Conservation (phyloP, 53 echinoderm and acorn worm genomes). For the Henricia sp. region DNA sequence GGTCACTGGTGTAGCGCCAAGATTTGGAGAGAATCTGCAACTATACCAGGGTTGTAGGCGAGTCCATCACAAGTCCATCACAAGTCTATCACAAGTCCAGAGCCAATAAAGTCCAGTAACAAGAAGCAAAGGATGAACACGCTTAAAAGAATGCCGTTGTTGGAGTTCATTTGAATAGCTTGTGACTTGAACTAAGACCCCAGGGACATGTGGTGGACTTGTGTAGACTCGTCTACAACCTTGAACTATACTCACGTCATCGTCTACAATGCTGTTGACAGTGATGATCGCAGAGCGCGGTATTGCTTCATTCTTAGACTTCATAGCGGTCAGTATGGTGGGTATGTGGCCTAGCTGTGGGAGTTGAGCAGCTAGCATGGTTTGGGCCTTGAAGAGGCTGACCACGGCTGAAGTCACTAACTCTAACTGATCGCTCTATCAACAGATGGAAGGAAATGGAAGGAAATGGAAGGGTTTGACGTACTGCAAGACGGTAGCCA, state of each 20-base stretch:
- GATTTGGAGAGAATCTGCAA: too few relatives aligned
- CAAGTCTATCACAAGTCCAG: too few relatives aligned
- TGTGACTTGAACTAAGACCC: too few relatives aligned
- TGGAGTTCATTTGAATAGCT: too few relatives aligned
- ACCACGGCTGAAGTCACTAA: conserved; percentile 94
- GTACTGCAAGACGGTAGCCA: background rate
- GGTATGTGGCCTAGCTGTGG: conserved; percentile 97
- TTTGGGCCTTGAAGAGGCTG: conserved; percentile 87
- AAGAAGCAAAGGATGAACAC: too few relatives aligned
- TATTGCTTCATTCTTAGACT: conserved; percentile 83
- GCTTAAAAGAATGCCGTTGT: too few relatives aligned
- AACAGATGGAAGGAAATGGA: background rate
- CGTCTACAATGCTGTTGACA: conserved; percentile 83
- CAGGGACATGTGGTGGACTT: too few relatives aligned
- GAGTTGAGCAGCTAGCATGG: conserved; percentile 86
- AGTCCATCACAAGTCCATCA: too few relatives aligned
- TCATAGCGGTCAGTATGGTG: conserved; percentile 81
- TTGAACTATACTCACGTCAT: conserved; percentile 87
- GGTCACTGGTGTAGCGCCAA: too few relatives aligned
- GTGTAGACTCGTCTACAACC: too few relatives aligned
- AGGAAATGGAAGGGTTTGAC: background rate
- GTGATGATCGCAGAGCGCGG: conserved; percentile 83
- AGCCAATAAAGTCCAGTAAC: too few relatives aligned
- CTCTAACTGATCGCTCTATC: conserved; percentile 83
- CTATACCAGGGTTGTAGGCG: too few relatives aligned